Percentiles rank a stretch among this genome's conserved stretches.
phyloP scores from a whole-genome alignment of 2,797 vertebrate genomes.

The Chaetodon trifasciatus region DNA sequence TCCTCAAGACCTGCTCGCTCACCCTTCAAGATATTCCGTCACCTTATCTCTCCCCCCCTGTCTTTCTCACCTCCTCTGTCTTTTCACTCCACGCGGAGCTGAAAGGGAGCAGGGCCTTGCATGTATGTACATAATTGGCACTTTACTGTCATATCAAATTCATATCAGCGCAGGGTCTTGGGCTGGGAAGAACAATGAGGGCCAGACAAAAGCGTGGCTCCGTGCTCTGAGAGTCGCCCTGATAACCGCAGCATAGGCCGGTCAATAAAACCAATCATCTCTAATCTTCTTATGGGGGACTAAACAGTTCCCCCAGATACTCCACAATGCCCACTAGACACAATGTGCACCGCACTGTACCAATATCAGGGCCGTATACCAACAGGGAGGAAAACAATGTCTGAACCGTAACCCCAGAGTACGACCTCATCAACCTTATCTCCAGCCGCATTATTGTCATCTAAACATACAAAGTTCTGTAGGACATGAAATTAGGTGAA shows the following conservation, averaged over 20 bases:
- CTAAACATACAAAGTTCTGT: slow-evolving; percentile 14
- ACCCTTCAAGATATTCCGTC: slow-evolving; percentile 57
- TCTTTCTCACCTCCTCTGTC: slow-evolving; percentile 57
- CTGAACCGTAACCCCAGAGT: slow-evolving; percentile 37
- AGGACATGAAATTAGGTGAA: neutral
- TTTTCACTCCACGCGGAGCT: slow-evolving; percentile 54
- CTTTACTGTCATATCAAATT: slow-evolving; percentile 88
- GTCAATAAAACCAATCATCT: slow-evolving; percentile 89
- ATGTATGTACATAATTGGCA: slow-evolving; percentile 84
- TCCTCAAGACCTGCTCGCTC: slow-evolving; percentile 40
- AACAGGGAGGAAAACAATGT: slow-evolving; percentile 44
- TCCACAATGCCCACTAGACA: slow-evolving; percentile 66
- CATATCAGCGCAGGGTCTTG: slow-evolving; percentile 77
- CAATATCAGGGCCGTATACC: slow-evolving; percentile 24
- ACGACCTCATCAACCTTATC: slow-evolving; percentile 48
- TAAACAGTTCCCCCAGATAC: slow-evolving; percentile 77
- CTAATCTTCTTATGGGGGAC: slow-evolving; percentile 83
- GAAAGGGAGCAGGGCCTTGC: slow-evolving; percentile 70
- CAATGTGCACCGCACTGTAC: slow-evolving; percentile 52
- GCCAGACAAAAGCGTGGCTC: slow-evolving; percentile 78
- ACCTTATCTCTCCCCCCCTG: slow-evolving; percentile 58
- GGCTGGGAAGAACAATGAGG: slow-evolving; percentile 74
- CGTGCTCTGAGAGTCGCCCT: slow-evolving; percentile 70
- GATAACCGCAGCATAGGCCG: slow-evolving; percentile 83
- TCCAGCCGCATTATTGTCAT: slow-evolving; percentile 14